Evolutionary conservation across 1,140 invertebrate genomes (phyloP).

Genomic region (Aphelinus certus): DNA sequence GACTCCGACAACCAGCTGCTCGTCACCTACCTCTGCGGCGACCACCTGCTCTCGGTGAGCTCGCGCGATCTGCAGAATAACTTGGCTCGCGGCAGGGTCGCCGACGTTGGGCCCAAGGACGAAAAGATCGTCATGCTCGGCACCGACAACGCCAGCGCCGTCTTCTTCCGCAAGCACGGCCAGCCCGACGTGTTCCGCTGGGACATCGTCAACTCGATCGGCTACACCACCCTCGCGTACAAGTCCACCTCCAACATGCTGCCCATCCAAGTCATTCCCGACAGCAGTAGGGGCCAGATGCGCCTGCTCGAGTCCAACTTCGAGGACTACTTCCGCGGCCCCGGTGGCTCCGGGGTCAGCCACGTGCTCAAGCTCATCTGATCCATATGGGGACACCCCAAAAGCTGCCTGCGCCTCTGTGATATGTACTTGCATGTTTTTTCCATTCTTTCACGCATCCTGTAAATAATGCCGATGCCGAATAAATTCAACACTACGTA

Average conservation of each 20-base stretch:
- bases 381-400: not conserved
- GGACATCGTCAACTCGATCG: constrained; percentile 52
- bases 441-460: no score
- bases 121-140: constrained; percentile 68
- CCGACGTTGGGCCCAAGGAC: constrained; percentile 68
- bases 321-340: constrained; percentile 70
- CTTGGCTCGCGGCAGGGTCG: constrained; percentile 64
- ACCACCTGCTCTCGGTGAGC: constrained; percentile 67
- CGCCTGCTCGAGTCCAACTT: constrained; percentile 72
- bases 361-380: constrained; percentile 66
- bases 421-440: no score
- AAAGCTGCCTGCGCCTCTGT: no score
- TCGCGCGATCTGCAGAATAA: constrained; percentile 69
- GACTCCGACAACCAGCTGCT: constrained; percentile 66
- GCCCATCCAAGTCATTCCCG: constrained; percentile 69
- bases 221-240: constrained; percentile 66
- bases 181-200: constrained; percentile 63
- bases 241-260: constrained; percentile 65
- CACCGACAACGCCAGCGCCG: constrained; percentile 69
- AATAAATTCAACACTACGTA: no score
- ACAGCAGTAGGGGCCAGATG: constrained; percentile 67
- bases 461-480: no score
- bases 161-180: constrained; percentile 69
- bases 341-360: constrained; percentile 69
- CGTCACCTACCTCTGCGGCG: constrained; percentile 69